Percentiles rank a stretch among this genome's conserved stretches.
These are phyloP conservation scores for Diorhabda carinulata DNA, from an alignment of 1,140 invertebrate genomes.

Conservation along the genomic window DNA sequence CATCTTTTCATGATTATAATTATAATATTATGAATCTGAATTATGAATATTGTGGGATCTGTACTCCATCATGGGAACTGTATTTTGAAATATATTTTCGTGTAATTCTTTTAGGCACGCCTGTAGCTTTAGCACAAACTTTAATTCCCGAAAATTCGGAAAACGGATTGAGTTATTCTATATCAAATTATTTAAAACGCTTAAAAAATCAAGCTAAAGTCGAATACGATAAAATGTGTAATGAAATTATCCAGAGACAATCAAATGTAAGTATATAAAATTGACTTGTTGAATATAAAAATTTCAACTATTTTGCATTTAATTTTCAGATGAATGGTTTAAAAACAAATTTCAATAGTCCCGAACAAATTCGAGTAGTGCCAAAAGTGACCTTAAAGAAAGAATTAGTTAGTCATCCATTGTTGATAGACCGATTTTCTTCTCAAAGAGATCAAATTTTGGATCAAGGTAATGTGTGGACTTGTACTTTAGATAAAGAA, in stretches of 20 bases:
- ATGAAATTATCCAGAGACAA: conserved; percentile 45
- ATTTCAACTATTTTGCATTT: conserved; percentile 3
- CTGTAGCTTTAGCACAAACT: conserved; percentile 71
- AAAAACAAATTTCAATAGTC: conserved; percentile 42
- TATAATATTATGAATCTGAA: neutral
- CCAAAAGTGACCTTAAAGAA: conserved; percentile 72
- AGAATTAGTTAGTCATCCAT: conserved; percentile 75
- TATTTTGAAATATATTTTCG: too few species aligned
- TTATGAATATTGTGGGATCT: too few species aligned
- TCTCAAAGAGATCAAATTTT: conserved; percentile 75
- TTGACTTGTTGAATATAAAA: neutral
- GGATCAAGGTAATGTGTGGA: conserved; percentile 82
- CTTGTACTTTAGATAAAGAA: conserved; percentile 60
- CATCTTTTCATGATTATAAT: neutral
- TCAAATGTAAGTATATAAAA: conserved; percentile 31
- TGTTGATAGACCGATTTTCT: conserved; percentile 77
- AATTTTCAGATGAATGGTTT: conserved; percentile 34
- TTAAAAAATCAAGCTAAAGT: conserved; percentile 94
- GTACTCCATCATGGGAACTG: too few species aligned
- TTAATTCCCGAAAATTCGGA: conserved; percentile 90
- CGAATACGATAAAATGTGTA: conserved; percentile 88
- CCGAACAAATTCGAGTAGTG: conserved; percentile 48
- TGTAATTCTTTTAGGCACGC: conserved; percentile 49
- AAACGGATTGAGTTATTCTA: conserved; percentile 87
- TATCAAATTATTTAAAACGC: conserved; percentile 91